These are phyloP conservation scores for Mormyrops boulengeri DNA, from an alignment of 2,797 vertebrate genomes.

Conservation along the genomic window DNA sequence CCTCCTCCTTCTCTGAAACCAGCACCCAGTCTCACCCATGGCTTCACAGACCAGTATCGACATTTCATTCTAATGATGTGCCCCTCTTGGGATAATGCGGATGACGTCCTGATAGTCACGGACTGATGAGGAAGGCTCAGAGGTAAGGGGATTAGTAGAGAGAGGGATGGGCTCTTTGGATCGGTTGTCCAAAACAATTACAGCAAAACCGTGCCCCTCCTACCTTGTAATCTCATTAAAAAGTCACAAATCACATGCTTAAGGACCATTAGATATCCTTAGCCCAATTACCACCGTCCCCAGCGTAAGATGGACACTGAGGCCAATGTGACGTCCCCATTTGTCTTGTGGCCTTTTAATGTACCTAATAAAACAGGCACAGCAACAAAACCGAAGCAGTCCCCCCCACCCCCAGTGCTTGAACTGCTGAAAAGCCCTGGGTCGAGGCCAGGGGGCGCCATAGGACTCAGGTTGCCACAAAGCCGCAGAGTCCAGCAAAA, in stretches of 20 bases:
- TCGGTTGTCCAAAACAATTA: conserved; percentile 59
- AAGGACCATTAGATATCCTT: conserved; percentile 56
- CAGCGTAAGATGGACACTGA: conserved; percentile 35
- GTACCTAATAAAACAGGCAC: conserved; percentile 37
- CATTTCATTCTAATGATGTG: neutral
- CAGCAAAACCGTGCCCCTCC: conserved; percentile 17
- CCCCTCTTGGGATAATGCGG: neutral
- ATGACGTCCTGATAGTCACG: neutral
- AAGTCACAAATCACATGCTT: conserved; percentile 53
- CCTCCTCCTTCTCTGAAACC: neutral
- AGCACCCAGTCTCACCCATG: neutral
- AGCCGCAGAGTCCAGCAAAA: neutral
- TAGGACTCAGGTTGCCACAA: neutral
- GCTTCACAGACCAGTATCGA: neutral
- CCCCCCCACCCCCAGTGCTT: neutral
- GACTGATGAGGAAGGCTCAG: neutral
- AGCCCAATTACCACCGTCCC: conserved; percentile 51
- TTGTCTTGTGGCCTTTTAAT: conserved; percentile 27
- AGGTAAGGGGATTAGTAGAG: conserved; percentile 5
- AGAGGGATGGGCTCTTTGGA: conserved; percentile 22
- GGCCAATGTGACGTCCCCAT: conserved; percentile 30
- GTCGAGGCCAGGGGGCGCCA: neutral
- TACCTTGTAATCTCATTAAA: conserved; percentile 61
- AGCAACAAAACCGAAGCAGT: neutral
- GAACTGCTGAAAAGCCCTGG: neutral